Conservation (phyloP, 1,140 invertebrate genomes). For the Hyles vespertilio region DNA sequence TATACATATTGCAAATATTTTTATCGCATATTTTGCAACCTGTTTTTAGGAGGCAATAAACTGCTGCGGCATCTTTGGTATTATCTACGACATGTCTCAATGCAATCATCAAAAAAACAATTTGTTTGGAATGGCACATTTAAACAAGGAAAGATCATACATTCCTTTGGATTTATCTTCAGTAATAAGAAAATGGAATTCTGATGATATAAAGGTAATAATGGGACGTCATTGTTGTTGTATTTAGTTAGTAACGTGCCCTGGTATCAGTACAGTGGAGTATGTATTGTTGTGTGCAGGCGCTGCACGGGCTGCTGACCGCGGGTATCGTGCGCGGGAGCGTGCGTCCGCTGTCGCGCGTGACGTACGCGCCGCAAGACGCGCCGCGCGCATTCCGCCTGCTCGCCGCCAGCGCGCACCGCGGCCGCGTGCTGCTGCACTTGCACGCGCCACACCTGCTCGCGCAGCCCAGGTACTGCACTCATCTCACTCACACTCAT, state of each 20-base stretch:
- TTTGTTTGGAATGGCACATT: conserved; percentile 11
- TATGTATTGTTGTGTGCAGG: too few relatives aligned
- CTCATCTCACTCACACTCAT: too few relatives aligned
- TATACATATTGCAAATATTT: background rate
- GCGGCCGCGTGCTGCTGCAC: too few relatives aligned
- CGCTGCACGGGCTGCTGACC: too few relatives aligned
- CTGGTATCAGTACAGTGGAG: background rate
- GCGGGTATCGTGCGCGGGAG: too few relatives aligned
- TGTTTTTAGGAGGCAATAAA: conserved; percentile 11
- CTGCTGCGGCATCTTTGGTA: conserved; percentile 2
- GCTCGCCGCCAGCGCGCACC: too few relatives aligned
- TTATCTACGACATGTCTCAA: conserved; percentile 18
- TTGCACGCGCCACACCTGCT: too few relatives aligned
- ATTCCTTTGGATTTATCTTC: conserved; percentile 16
- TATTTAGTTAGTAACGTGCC: too few relatives aligned
- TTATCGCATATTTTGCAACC: background rate
- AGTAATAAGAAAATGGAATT: conserved; percentile 12
- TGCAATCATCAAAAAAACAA: conserved; percentile 16
- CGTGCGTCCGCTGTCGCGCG: too few relatives aligned
- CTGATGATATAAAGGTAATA: conserved; percentile 16
- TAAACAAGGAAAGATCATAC: conserved; percentile 17
- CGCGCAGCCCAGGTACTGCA: background rate
- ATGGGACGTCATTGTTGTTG: background rate
- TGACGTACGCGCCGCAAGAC: too few relatives aligned
- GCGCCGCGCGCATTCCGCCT: too few relatives aligned